Percentiles rank a stretch among this genome's conserved stretches.
These are phyloP conservation scores for Acanthaster planci DNA, from an alignment of 35 echinoderm and acorn worm species.

Conservation along the genomic window DNA sequence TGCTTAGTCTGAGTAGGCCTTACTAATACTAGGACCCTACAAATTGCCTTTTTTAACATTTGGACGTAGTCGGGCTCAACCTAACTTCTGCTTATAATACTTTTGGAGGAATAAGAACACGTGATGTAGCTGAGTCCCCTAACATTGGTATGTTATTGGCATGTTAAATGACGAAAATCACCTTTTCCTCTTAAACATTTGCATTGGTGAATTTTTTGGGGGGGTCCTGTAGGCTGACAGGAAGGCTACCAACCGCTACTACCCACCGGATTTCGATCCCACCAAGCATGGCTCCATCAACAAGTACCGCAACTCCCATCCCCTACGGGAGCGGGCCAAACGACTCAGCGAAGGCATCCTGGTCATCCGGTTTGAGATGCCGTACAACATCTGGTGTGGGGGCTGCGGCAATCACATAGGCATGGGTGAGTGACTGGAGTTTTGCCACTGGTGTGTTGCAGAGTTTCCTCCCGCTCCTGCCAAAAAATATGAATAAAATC, in stretches of 20 bases:
- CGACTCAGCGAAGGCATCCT: constrained; percentile 90
- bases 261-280: constrained; percentile 98
- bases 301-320: constrained; percentile 91
- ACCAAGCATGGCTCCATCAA: constrained; percentile 88
- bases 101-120: too few relatives aligned
- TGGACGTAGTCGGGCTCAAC: too few relatives aligned
- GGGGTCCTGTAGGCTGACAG: constrained; percentile 77
- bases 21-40: too few relatives aligned
- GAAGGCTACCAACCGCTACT: constrained; percentile 94
- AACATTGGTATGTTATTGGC: too few relatives aligned
- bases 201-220: too few relatives aligned
- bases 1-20: too few relatives aligned
- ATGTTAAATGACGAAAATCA: too few relatives aligned
- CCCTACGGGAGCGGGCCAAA: constrained; percentile 85
- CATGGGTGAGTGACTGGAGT: constrained; percentile 71
- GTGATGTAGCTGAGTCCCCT: too few relatives aligned
- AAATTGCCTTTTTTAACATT: too few relatives aligned
- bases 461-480: background rate
- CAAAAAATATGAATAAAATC: background rate
- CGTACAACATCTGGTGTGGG: constrained; percentile 99
- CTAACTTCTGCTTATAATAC: too few relatives aligned
- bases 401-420: constrained; percentile 95
- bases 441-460: background rate
- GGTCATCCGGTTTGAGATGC: constrained; percentile 98
- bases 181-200: too few relatives aligned